These are phyloP conservation scores for Cyanistes caeruleus DNA, from an alignment of 2,113 vertebrate species.

Conservation along the genomic window DNA sequence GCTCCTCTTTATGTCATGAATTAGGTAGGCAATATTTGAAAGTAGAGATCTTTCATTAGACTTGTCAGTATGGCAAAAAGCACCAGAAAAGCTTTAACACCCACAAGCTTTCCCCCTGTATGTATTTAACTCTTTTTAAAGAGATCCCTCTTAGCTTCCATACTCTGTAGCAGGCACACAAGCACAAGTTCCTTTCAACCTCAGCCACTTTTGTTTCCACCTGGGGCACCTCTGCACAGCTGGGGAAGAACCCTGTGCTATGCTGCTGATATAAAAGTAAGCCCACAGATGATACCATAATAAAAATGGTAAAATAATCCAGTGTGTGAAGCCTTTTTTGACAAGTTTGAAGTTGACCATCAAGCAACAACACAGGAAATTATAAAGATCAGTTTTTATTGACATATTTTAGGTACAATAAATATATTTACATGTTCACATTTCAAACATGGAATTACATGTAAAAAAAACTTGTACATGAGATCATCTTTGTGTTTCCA, in stretches of 20 bases:
- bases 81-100: neutral
- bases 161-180: neutral
- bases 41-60: neutral
- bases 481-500: conserved; percentile 29
- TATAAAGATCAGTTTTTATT: conserved; percentile 29
- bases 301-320: neutral
- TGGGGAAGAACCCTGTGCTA: neutral
- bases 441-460: conserved; percentile 28
- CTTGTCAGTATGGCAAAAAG: neutral
- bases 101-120: neutral
- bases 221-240: neutral
- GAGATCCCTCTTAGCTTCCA: neutral
- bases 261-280: accelerated
- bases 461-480: conserved; percentile 48
- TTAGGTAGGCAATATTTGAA: neutral
- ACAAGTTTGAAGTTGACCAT: neutral
- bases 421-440: conserved; percentile 47
- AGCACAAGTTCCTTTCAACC: neutral
- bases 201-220: neutral
- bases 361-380: neutral
- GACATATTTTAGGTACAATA: conserved; percentile 46
- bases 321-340: neutral
- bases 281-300: neutral
- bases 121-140: neutral
- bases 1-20: neutral